Percentiles rank a stretch among this genome's conserved stretches.
Evolutionary conservation across 64 coral and sea anemone species (phyloP).

Genomic region (Dendronephthya gigantea): DNA sequence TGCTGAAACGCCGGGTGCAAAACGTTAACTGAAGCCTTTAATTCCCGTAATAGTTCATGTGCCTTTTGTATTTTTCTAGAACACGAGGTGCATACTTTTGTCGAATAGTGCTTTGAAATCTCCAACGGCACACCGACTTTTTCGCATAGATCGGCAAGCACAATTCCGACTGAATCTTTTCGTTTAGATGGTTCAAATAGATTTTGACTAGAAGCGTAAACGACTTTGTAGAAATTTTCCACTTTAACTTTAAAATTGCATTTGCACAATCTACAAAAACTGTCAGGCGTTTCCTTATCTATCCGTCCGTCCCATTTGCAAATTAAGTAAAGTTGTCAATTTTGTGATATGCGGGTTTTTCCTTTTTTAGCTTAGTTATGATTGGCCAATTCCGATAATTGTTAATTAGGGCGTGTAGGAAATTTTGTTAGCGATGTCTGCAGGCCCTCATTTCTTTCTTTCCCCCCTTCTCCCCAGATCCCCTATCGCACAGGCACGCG

Average conservation of each 20-base stretch:
- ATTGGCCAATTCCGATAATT: no score
- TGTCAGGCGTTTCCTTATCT: background rate
- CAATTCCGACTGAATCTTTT: background rate
- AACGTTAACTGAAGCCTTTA: background rate
- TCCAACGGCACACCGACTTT: background rate
- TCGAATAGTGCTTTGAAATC: background rate
- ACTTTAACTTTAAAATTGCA: slow-evolving; percentile 4
- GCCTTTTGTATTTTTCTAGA: slow-evolving; percentile 31
- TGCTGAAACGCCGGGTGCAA: background rate
- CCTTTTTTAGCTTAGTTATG: no score
- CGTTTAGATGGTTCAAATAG: slow-evolving; percentile 24
- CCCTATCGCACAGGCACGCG: no score
- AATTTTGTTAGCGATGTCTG: no score
- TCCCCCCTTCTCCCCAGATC: no score
- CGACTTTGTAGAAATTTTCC: background rate
- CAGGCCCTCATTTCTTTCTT: no score
- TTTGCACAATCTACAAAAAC: slow-evolving; percentile 4
- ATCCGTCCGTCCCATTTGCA: background rate
- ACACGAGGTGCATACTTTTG: slow-evolving; percentile 19
- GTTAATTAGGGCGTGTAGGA: no score
- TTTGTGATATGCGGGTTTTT: no score
- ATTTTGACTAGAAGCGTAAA: slow-evolving; percentile 20
- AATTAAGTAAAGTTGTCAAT: no score
- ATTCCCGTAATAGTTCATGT: slow-evolving; percentile 2
- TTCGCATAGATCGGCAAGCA: slow-evolving; percentile 19